Percentiles rank a stretch among this genome's conserved stretches.
phyloP scores from a whole-genome alignment of 2,888 invertebrate species.

The Hirtodrosophila duncani region DNA sequence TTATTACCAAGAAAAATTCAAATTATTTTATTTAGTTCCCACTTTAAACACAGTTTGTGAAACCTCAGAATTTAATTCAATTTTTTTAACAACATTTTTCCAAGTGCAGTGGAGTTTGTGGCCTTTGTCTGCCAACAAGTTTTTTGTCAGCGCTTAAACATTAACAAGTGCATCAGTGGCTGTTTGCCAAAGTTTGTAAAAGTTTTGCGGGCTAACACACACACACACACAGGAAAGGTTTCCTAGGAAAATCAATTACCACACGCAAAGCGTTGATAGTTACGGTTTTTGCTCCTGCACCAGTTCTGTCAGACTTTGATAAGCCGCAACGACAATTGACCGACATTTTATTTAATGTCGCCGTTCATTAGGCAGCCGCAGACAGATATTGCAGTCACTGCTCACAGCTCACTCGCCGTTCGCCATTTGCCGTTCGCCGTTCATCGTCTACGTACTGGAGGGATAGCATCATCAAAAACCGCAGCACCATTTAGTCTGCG shows the following conservation, averaged over 20 bases:
- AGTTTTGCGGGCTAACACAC: slow-evolving; percentile 7
- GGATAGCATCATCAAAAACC: slow-evolving; percentile 24
- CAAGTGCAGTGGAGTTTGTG: slow-evolving; percentile 11
- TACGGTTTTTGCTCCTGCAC: neutral
- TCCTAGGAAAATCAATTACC: slow-evolving; percentile 57
- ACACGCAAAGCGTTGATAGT: slow-evolving; percentile 42
- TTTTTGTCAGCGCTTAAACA: slow-evolving; percentile 23
- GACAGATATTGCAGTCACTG: slow-evolving; percentile 3
- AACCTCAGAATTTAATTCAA: too few species aligned
- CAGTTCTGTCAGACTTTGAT: slow-evolving; percentile 48
- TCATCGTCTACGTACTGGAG: slow-evolving; percentile 1
- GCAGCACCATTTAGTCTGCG: slow-evolving; percentile 47
- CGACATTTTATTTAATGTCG: slow-evolving; percentile 67
- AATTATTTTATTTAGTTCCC: too few species aligned
- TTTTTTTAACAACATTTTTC: too few species aligned
- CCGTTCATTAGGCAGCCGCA: slow-evolving; percentile 60
- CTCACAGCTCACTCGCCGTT: neutral
- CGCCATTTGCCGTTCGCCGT: too few species aligned
- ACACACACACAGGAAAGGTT: slow-evolving; percentile 5
- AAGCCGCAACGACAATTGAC: slow-evolving; percentile 65
- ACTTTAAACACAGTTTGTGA: too few species aligned
- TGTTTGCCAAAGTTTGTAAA: slow-evolving; percentile 27
- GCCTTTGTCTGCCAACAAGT: slow-evolving; percentile 4
- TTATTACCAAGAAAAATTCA: too few species aligned
- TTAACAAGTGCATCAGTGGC: slow-evolving; percentile 39